These are phyloP conservation scores for Aviceda subcristata DNA, from an alignment of 2,113 vertebrate genomes.

Conservation along the genomic window DNA sequence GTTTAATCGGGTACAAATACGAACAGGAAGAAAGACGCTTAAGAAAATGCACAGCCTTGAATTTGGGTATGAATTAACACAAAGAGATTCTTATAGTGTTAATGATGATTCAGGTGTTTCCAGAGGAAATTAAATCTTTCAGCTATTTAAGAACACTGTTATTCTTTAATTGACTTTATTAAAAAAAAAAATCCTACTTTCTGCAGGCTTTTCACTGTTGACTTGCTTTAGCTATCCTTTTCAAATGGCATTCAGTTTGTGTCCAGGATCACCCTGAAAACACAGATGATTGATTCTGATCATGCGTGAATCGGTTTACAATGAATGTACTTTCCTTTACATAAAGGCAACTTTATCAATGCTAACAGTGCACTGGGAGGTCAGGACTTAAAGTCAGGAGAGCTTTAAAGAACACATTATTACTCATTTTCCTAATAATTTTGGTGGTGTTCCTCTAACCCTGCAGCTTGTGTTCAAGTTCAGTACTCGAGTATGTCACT, in stretches of 20 bases:
- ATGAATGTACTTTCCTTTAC: not conserved
- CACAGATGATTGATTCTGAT: not conserved
- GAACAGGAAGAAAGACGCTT: conserved; percentile 66
- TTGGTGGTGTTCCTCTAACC: not conserved
- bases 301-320: not conserved
- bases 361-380: not conserved
- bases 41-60: conserved; percentile 61
- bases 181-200: not conserved
- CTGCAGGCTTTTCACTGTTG: not conserved
- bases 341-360: not conserved
- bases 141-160: conserved; percentile 15
- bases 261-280: conserved; percentile 9
- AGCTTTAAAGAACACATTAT: not conserved
- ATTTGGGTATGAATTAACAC: conserved; percentile 52
- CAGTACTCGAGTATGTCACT: not conserved
- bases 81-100: conserved; percentile 41
- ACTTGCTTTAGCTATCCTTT: not conserved
- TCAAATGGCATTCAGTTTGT: not conserved
- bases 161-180: conserved; percentile 7
- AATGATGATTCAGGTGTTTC: conserved; percentile 66
- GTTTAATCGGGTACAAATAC: conserved; percentile 68
- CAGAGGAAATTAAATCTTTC: conserved; percentile 19
- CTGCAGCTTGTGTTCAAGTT: not conserved
- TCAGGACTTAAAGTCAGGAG: not conserved
- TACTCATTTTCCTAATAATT: not conserved